Evolutionary conservation across 2,113 vertebrate genomes (phyloP), one percentile per base, ranked within the genome.

Genomic region (Entomyzon cyanotis): DNA sequence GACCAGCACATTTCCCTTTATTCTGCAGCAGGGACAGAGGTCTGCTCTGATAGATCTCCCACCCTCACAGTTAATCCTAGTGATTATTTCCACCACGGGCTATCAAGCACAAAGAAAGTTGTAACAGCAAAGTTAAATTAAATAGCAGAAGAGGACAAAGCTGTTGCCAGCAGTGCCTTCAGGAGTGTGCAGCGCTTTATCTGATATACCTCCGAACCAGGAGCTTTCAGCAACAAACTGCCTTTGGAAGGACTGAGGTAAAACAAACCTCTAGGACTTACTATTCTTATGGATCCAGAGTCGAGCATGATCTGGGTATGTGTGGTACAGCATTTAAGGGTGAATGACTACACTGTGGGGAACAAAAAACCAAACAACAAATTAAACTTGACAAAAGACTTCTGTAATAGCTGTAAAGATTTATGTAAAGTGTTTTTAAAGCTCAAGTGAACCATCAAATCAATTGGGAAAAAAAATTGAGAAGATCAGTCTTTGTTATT

Each of bases 381-480:
- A 93, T 91, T 89, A 94, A 90, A 71, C 79, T 63, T 97, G 92
- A 96, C 94, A 96, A 90, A 97, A 96, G 90, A 93, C 84, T 92
- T 94, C 79, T 96, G 73, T 94, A 94, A 92, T 78, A 87, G 86
- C 85, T 47, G 35, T 92, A 94, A 96, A 95, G 89, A 88, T 96
- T 98, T 95, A 93, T 79, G 93, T 93, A 94, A 96, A 56, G 53
- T 94, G 73, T 94, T 96, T 97, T 97, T 94, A 96, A 97, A 97
- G 91, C 37, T 90, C 84, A 88, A 97, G 95, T 90, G 96, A 97
- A 88, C 86, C 96, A 84, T 96, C 30, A 53, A 94, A 95, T 94
- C 96, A 94, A 33, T n/a, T 85, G 86, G 85, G 91, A 35, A 46
- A 85, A 85, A 91, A 96, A 84, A n/a, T 46, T 52, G 55, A 83